phyloP scores from a whole-genome alignment of 2,113 vertebrate genomes.

The Sinocyclocheilus rhinocerous region DNA sequence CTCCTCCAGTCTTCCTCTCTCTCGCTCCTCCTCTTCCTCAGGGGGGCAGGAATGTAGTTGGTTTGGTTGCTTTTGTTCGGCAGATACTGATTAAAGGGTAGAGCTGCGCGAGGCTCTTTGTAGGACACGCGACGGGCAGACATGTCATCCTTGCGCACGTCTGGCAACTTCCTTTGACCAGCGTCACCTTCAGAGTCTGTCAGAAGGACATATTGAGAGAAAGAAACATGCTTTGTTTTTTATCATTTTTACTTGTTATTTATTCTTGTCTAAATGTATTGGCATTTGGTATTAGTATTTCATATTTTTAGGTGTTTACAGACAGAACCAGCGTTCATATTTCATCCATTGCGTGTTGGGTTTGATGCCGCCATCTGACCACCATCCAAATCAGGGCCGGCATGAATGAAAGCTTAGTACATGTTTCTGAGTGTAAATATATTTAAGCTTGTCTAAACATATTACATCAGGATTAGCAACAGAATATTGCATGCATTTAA shows the following conservation, averaged over 20 bases:
- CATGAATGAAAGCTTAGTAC: background rate
- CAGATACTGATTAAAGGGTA: slow-evolving; percentile 98
- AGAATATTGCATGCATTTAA: too few species aligned
- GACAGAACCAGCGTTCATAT: background rate
- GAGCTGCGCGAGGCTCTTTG: slow-evolving; percentile 83
- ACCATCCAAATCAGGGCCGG: background rate
- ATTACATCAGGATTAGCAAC: background rate
- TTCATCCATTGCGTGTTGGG: background rate
- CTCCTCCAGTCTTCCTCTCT: slow-evolving; percentile 88
- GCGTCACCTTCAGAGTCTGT: slow-evolving; percentile 88
- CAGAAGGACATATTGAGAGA: slow-evolving; percentile 16
- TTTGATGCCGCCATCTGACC: background rate
- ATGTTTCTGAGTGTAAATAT: background rate
- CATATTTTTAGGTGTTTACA: background rate
- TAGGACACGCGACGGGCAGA: slow-evolving; percentile 86
- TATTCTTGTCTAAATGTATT: background rate
- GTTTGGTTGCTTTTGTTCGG: slow-evolving; percentile 93
- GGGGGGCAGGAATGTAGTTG: slow-evolving; percentile 83
- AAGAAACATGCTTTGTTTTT: background rate
- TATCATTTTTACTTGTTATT: background rate
- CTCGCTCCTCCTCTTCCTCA: slow-evolving; percentile 85
- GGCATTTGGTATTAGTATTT: background rate
- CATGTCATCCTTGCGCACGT: slow-evolving; percentile 97
- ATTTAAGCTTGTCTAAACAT: background rate
- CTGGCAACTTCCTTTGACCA: slow-evolving; percentile 86